Base-by-base conservation (phyloP, 2,113 vertebrate genomes). In the Camarhynchus parvulus region DNA sequence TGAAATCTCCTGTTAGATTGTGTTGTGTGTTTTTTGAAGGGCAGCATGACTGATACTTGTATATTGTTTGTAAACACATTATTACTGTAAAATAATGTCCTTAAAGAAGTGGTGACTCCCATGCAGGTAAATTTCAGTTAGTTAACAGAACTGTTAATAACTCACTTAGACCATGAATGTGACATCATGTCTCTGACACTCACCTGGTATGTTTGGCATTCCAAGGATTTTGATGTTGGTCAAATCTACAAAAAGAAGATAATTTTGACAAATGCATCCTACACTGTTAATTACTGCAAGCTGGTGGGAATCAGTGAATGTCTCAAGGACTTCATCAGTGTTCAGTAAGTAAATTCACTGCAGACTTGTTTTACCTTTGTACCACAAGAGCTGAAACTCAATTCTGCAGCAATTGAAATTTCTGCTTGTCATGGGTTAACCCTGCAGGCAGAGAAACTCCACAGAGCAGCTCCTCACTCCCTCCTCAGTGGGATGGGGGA, bases 201-300 rank as follows among this genome's bases (percentile, higher is more conserved):
- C 30, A 24, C 42, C 47, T 81, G 39, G 2, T 91, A 0, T 66
- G 22, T 74, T 80, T 96, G 25, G 11, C 58, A 2, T 88, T 96
- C 94, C 83, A 74, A 99, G 99, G 98, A 99, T 96, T 99, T 99
- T 94, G 99, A 99, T 35, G 84, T 99, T 31, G 99, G 98, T 46
- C 98, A 98, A 96, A 97, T 80, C 9, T 99, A 99, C 94, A 99
- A 97, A 97, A 99, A 98, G 97, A 99, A 98, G 96, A 77, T 99
- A 6, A 49, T 95, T 8, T 87, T 99, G 97, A 99, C 98, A 27
- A 99, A 99, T 35, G 95, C 97, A 86, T 98, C 98, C 86, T 98
- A 98, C 93, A 53, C 75, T 7, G 97, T 98, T 23, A 99, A 98
- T 94, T 97, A 94, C 96, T 99, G 99, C 97, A 98, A 96, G 91